phyloP scores from a whole-genome alignment of 2,113 vertebrate genomes.

The Scopus umbretta region DNA sequence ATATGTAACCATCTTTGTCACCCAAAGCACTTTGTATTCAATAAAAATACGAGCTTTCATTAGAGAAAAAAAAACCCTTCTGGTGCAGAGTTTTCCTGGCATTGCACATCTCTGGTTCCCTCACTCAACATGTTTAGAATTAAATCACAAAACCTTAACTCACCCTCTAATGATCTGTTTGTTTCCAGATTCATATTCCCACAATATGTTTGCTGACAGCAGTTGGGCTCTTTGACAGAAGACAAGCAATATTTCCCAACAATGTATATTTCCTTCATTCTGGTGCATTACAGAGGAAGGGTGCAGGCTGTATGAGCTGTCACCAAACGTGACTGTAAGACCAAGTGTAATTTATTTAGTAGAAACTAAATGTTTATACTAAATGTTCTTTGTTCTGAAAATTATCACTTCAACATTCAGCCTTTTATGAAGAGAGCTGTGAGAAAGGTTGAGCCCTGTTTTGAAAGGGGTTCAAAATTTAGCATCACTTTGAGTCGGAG shows the following conservation, averaged over 20 bases:
- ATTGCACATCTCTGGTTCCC: not conserved
- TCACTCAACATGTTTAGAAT: constrained; percentile 57
- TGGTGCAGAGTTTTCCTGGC: not conserved
- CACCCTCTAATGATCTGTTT: constrained; percentile 62
- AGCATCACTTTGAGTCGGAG: not conserved
- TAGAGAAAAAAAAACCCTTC: not conserved
- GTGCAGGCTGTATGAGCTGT: constrained; percentile 9
- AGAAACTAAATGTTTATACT: not conserved
- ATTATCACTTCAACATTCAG: constrained; percentile 22
- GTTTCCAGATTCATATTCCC: constrained; percentile 57
- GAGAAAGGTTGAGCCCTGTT: constrained; percentile 9
- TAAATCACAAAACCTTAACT: constrained; percentile 57
- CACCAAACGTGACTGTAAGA: not conserved
- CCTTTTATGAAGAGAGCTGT: constrained; percentile 9
- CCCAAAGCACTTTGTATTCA: constrained; percentile 35
- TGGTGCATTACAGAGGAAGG: not conserved
- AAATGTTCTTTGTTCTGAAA: not conserved
- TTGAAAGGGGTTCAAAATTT: constrained; percentile 20
- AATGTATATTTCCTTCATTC: not conserved
- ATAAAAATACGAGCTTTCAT: constrained; percentile 42
- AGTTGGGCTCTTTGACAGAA: constrained; percentile 50
- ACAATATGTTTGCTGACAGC: constrained; percentile 60
- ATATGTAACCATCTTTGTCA: constrained; percentile 9
- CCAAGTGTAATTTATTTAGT: constrained; percentile 25
- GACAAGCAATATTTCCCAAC: not conserved